Evolutionary conservation across 1,140 invertebrate genomes (phyloP).

Genomic region (Atta cephalotes): DNA sequence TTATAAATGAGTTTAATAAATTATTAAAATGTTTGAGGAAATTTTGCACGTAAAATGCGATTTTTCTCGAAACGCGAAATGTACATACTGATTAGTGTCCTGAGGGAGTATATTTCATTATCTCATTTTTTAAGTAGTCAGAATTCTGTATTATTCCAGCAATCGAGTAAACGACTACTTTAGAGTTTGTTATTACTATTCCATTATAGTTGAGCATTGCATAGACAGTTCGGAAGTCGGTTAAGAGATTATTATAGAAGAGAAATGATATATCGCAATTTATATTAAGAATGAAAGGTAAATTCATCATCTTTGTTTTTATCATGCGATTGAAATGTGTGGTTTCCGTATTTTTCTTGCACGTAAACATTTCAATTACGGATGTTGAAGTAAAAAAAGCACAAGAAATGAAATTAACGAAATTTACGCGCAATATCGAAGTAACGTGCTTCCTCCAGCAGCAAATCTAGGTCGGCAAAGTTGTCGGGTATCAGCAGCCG

Average conservation of each 20-base stretch:
- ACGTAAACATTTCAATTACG: background rate
- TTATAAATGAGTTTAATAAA: background rate
- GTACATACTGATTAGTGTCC: background rate
- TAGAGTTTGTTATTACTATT: constrained; percentile 33
- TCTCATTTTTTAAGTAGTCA: background rate
- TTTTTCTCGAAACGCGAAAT: background rate
- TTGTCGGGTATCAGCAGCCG: constrained; percentile 94
- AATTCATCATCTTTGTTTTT: background rate
- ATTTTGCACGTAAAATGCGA: background rate
- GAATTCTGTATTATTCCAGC: background rate
- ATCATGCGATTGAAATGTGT: no score
- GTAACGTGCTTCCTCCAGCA: constrained; percentile 97
- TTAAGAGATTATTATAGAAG: constrained; percentile 37
- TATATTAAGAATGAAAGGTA: constrained; percentile 6
- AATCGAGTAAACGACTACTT: constrained; percentile 33
- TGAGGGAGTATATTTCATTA: background rate
- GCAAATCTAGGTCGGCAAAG: constrained; percentile 94
- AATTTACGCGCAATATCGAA: constrained; percentile 95
- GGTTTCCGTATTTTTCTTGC: background rate
- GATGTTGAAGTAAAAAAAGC: background rate
- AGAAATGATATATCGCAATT: constrained; percentile 41
- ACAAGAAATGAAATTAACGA: background rate
- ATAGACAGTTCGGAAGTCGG: constrained; percentile 17
- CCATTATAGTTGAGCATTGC: constrained; percentile 7
- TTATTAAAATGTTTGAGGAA: background rate